These are phyloP conservation scores for Brachionus plicatilis DNA, from an alignment of 1,140 invertebrate species.

Conservation along the genomic window DNA sequence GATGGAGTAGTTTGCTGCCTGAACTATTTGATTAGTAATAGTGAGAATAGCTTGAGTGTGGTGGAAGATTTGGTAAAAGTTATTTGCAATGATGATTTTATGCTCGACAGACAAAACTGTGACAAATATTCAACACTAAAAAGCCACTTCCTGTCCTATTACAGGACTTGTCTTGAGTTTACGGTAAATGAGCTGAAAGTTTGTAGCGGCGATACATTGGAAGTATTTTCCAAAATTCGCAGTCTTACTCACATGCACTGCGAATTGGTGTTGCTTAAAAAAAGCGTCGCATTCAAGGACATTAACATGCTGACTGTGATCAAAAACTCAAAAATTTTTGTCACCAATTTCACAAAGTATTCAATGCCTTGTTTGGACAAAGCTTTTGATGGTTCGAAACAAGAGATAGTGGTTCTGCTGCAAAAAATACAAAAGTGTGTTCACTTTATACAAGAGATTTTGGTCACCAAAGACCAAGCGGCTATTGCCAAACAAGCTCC, in stretches of 20 bases:
- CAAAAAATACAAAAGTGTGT: slow-evolving; percentile 22
- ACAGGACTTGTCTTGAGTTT: background rate
- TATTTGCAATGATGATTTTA: background rate
- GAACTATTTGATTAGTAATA: background rate
- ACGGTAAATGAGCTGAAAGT: slow-evolving; percentile 18
- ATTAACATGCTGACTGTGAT: slow-evolving; percentile 12
- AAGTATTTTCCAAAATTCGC: background rate
- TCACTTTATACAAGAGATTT: slow-evolving; percentile 37
- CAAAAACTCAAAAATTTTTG: slow-evolving; percentile 24
- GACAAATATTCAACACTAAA: slow-evolving; percentile 21
- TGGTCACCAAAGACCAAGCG: background rate
- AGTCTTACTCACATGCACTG: background rate
- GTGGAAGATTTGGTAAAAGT: background rate
- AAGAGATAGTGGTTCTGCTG: background rate
- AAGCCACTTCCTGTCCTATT: slow-evolving; percentile 24
- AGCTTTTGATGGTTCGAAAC: background rate
- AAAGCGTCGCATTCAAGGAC: background rate
- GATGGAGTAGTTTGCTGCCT: background rate
- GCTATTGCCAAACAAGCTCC: slow-evolving; percentile 37
- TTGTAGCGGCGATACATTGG: background rate
- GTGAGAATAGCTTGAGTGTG: background rate
- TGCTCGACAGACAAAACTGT: slow-evolving; percentile 22
- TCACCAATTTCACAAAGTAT: slow-evolving; percentile 5
- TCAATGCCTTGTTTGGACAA: slow-evolving; percentile 23
- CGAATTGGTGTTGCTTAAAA: slow-evolving; percentile 5